phyloP scores from a whole-genome alignment of 2,797 vertebrate genomes.

The Anas bernieri region DNA sequence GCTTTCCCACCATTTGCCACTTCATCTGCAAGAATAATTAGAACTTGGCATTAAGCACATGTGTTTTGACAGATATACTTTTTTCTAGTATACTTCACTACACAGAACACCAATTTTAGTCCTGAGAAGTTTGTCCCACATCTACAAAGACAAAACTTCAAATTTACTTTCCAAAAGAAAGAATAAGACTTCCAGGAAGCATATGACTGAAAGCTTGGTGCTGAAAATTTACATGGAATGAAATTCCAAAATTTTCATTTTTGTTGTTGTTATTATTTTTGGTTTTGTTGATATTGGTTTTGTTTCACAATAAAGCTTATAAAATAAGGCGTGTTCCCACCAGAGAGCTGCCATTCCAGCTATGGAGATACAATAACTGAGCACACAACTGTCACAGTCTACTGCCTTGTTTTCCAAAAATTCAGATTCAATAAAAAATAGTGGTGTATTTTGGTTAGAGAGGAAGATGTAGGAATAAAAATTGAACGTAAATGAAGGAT shows the following conservation, averaged over 20 bases:
- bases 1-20: neutral
- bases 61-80: neutral
- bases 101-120: neutral
- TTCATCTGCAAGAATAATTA: neutral
- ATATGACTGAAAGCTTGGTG: neutral
- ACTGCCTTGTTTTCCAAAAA: neutral
- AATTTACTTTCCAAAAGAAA: neutral
- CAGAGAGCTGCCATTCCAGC: fast-evolving
- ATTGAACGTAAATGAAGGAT: neutral
- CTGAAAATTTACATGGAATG: neutral
- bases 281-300: neutral
- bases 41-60: neutral
- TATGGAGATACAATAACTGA: fast-evolving
- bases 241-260: neutral
- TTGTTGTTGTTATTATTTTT: neutral
- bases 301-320: neutral
- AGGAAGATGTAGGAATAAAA: neutral
- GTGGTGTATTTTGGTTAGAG: neutral
- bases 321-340: neutral
- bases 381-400: neutral
- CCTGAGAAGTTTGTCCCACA: neutral
- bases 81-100: too few relatives aligned
- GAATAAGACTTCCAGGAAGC: neutral
- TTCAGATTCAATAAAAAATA: neutral
- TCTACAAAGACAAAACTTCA: neutral